Conservation (phyloP, 2,888 invertebrate species). For the Neoaliturus tenellus region DNA sequence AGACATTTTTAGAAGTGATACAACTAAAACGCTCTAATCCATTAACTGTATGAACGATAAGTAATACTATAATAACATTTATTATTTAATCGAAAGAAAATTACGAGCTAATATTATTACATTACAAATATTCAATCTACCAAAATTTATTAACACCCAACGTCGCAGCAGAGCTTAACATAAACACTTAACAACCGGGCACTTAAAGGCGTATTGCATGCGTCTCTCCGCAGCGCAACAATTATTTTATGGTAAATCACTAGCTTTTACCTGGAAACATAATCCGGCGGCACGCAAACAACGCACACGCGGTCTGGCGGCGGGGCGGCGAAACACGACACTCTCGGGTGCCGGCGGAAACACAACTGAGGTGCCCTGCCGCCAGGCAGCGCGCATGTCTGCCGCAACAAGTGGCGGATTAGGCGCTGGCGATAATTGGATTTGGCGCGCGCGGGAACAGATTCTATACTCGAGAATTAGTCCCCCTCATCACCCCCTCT, state of each 20-base stretch:
- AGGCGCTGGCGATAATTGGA: slow-evolving; percentile 16
- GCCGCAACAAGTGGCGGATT: slow-evolving; percentile 22
- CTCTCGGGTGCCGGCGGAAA: background rate
- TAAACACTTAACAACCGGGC: background rate
- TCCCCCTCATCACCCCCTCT: background rate
- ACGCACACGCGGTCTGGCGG: background rate
- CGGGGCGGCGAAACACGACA: background rate
- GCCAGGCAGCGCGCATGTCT: background rate
- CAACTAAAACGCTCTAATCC: too few relatives aligned
- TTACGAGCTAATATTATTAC: too few relatives aligned
- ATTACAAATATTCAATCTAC: too few relatives aligned
- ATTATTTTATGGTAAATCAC: slow-evolving; percentile 20
- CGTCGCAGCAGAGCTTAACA: too few relatives aligned
- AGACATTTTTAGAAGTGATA: too few relatives aligned
- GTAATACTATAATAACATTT: too few relatives aligned
- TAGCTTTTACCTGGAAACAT: slow-evolving; percentile 10
- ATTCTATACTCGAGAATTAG: slow-evolving; percentile 33
- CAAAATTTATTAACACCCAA: too few relatives aligned
- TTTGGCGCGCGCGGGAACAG: slow-evolving; percentile 23
- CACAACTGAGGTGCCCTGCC: background rate
- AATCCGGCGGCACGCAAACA: slow-evolving; percentile 10
- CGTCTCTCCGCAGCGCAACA: background rate
- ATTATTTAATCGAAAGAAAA: too few relatives aligned
- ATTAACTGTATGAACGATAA: too few relatives aligned
- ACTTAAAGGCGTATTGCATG: background rate